Evolutionary conservation across 2,797 vertebrate species (phyloP).

Genomic region (Poeciliopsis presidionis): DNA sequence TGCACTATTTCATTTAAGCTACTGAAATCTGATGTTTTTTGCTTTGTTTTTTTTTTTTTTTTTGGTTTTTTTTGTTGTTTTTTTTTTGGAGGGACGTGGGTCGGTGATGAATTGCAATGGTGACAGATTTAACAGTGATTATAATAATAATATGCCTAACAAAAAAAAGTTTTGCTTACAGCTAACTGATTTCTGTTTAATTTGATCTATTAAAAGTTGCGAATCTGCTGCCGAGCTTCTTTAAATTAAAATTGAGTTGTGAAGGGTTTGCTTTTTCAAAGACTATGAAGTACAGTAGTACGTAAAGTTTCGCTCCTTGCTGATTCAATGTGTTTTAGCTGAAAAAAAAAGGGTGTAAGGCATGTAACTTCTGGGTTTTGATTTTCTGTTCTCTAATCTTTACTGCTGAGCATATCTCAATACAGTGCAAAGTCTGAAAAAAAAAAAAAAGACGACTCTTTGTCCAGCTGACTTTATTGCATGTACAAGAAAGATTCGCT

Average conservation of each 20-base stretch:
- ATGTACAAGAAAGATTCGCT: conserved; percentile 24
- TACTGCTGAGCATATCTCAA: conserved; percentile 82
- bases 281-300: conserved; percentile 85
- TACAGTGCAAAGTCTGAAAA: conserved; percentile 78
- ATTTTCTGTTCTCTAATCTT: conserved; percentile 73
- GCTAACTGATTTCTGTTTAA: conserved; percentile 78
- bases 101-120: conserved; percentile 62
- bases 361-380: conserved; percentile 64
- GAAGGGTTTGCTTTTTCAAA: conserved; percentile 87
- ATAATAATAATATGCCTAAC: conserved; percentile 67
- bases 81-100: conserved; percentile 57
- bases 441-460: conserved; percentile 31
- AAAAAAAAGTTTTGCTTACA: conserved; percentile 47
- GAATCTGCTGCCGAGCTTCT: conserved; percentile 79
- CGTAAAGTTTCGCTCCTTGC: conserved; percentile 86
- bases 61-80: background rate
- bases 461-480: conserved; percentile 72
- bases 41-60: conserved; percentile 64
- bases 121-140: conserved; percentile 63
- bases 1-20: conserved; percentile 84
- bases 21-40: conserved; percentile 83
- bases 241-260: conserved; percentile 84
- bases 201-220: conserved; percentile 83
- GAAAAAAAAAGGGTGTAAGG: conserved; percentile 76
- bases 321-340: conserved; percentile 89